These are phyloP conservation scores for Aethes cnicana DNA, from an alignment of 2,888 invertebrate genomes.

Conservation along the genomic window DNA sequence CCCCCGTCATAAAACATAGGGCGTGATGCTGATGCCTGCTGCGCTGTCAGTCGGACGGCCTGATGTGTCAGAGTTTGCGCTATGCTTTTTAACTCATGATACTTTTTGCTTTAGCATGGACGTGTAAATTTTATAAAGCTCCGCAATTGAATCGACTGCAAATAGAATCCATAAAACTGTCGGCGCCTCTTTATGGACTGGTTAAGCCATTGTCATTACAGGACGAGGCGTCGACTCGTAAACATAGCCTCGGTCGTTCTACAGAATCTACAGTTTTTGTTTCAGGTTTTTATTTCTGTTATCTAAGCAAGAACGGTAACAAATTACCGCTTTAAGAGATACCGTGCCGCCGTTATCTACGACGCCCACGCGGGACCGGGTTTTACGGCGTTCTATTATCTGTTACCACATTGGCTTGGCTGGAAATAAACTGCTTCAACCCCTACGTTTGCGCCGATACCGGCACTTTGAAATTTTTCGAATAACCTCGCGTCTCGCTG, in stretches of 20 bases:
- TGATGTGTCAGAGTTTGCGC: slow-evolving; percentile 36
- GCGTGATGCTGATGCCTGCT: slow-evolving; percentile 46
- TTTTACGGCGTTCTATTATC: slow-evolving; percentile 71
- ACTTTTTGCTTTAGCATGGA: slow-evolving; percentile 14
- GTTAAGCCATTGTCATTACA: neutral
- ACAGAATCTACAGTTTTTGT: slow-evolving; percentile 47
- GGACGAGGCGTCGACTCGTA: slow-evolving; percentile 7
- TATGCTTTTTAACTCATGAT: slow-evolving; percentile 31
- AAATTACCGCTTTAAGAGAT: slow-evolving; percentile 73
- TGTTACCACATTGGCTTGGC: slow-evolving; percentile 61
- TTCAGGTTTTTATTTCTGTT: slow-evolving; percentile 50
- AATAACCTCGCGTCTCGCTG: slow-evolving; percentile 37
- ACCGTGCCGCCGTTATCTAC: slow-evolving; percentile 61
- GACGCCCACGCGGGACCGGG: slow-evolving; percentile 65
- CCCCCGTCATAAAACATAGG: slow-evolving; percentile 60
- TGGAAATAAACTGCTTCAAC: slow-evolving; percentile 68
- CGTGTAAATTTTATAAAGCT: slow-evolving; percentile 24
- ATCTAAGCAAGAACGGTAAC: slow-evolving; percentile 62
- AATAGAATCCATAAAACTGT: slow-evolving; percentile 16
- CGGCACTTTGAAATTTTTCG: slow-evolving; percentile 46
- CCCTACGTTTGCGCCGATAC: slow-evolving; percentile 45
- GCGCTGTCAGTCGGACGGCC: slow-evolving; percentile 46
- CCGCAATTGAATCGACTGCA: slow-evolving; percentile 11
- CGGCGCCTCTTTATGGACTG: slow-evolving; percentile 1
- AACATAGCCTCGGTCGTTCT: slow-evolving; percentile 37